A percentile compares a stretch with the other conserved stretches of the same genome.
Conservation (phyloP, 2,888 invertebrate genomes). For the Archips crataeganus region DNA sequence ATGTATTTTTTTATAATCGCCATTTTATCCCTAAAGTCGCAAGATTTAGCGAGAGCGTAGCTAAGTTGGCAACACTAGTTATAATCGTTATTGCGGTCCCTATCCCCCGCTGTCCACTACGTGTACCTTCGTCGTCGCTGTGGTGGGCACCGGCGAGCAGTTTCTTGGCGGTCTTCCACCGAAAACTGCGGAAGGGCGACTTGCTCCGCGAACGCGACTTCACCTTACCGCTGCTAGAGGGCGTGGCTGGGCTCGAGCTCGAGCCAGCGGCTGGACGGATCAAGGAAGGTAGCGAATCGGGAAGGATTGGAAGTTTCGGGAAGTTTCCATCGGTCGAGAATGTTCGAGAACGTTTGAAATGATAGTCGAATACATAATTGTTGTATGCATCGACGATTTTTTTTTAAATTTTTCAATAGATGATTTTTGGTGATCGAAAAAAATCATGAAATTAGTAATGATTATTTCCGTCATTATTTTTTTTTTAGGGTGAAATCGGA, state of each 20-base stretch:
- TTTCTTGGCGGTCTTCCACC: slow-evolving; percentile 93
- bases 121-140: slow-evolving; percentile 93
- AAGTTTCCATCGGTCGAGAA: background rate
- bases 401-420: too few species aligned
- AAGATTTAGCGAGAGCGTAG: too few species aligned
- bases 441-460: background rate
- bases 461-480: background rate
- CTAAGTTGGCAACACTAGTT: too few species aligned
- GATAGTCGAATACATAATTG: too few species aligned
- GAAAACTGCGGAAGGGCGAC: slow-evolving; percentile 97
- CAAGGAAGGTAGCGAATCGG: slow-evolving; percentile 45
- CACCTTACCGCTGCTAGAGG: slow-evolving; percentile 87
- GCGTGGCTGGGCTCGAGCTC: slow-evolving; percentile 77
- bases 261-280: slow-evolving; percentile 71
- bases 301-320: slow-evolving; percentile 9
- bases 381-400: too few species aligned
- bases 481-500: background rate
- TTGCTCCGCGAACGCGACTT: slow-evolving; percentile 96
- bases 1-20: too few species aligned
- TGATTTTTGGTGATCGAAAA: background rate
- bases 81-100: too few species aligned
- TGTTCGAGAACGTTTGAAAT: background rate
- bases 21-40: too few species aligned
- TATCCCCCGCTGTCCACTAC: slow-evolving; percentile 62
- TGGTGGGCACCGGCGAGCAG: slow-evolving; percentile 89